phyloP scores from a whole-genome alignment of 2,113 vertebrate species.

The Spea bombifrons region DNA sequence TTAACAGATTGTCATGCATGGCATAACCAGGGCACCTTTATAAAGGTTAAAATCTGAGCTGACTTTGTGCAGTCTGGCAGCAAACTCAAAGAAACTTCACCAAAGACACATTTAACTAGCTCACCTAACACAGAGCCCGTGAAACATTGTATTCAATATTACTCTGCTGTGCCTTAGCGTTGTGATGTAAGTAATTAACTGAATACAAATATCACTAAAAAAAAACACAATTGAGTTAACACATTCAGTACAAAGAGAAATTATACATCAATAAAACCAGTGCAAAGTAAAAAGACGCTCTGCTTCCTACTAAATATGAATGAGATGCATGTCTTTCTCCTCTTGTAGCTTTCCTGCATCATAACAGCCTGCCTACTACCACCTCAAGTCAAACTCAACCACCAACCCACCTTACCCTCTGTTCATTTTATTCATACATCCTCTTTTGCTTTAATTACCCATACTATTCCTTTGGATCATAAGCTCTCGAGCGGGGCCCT shows the following conservation, averaged over 20 bases:
- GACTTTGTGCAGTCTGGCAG: constrained; percentile 29
- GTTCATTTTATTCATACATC: too few species aligned
- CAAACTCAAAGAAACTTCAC: not conserved
- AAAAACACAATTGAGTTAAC: not conserved
- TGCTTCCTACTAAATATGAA: too few species aligned
- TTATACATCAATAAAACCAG: not conserved
- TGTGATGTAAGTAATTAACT: constrained; percentile 4
- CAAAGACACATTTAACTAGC: constrained; percentile 6
- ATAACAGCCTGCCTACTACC: too few species aligned
- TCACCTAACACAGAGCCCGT: not conserved
- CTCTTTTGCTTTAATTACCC: too few species aligned
- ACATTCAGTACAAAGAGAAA: not conserved
- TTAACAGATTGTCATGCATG: constrained; percentile 36
- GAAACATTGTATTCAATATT: constrained; percentile 9
- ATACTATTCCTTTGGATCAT: too few species aligned
- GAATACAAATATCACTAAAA: constrained; percentile 20
- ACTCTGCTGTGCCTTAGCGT: not conserved
- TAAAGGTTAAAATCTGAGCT: constrained; percentile 19
- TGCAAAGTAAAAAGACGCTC: not conserved
- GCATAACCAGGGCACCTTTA: constrained; percentile 36
- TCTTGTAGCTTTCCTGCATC: too few species aligned
- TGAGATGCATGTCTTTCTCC: too few species aligned
- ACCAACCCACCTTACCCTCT: too few species aligned
- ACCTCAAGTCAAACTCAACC: too few species aligned
- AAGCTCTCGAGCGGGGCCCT: too few species aligned